A percentile compares a stretch with the other conserved stretches of the same genome.
Evolutionary conservation across 2,888 invertebrate genomes (phyloP).

Genomic region (Molorchus minor): DNA sequence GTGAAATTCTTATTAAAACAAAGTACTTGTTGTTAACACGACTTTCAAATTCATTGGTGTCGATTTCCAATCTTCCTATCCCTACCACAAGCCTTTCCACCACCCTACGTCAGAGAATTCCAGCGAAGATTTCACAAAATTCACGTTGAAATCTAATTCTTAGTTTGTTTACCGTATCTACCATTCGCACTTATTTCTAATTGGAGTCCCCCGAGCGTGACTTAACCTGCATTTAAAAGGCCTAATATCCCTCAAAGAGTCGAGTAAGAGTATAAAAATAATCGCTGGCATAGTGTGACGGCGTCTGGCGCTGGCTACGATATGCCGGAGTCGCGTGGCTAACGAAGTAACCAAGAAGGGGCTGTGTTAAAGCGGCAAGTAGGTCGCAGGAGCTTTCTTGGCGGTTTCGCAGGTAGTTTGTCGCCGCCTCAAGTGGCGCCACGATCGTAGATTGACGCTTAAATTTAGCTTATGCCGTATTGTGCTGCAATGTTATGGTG

Average conservation of each 20-base stretch:
- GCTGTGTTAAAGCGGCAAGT: slow-evolving; percentile 47
- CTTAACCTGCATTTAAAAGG: not conserved
- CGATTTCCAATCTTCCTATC: too few species aligned
- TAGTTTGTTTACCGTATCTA: too few species aligned
- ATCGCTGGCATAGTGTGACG: not conserved
- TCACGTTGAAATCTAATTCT: too few species aligned
- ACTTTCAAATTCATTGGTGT: too few species aligned
- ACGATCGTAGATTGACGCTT: slow-evolving; percentile 43
- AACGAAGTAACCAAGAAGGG: slow-evolving; percentile 36
- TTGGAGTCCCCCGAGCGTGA: slow-evolving; percentile 5
- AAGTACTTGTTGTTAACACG: too few species aligned
- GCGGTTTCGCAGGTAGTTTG: slow-evolving; percentile 44
- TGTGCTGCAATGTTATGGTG: slow-evolving; percentile 46
- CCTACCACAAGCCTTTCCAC: too few species aligned
- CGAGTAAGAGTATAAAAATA: slow-evolving; percentile 23
- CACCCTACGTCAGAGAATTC: too few species aligned
- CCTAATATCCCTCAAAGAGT: not conserved
- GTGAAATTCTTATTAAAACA: too few species aligned
- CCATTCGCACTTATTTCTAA: not conserved
- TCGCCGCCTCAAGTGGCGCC: slow-evolving; percentile 48
- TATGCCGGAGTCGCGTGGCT: slow-evolving; percentile 29
- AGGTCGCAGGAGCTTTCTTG: slow-evolving; percentile 49
- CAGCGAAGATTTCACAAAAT: too few species aligned
- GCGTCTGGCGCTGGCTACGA: slow-evolving; percentile 11
- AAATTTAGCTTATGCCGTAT: slow-evolving; percentile 39